Evolutionary conservation across 2,113 vertebrate species (phyloP).

Genomic region (Emydocephalus ijimae): DNA sequence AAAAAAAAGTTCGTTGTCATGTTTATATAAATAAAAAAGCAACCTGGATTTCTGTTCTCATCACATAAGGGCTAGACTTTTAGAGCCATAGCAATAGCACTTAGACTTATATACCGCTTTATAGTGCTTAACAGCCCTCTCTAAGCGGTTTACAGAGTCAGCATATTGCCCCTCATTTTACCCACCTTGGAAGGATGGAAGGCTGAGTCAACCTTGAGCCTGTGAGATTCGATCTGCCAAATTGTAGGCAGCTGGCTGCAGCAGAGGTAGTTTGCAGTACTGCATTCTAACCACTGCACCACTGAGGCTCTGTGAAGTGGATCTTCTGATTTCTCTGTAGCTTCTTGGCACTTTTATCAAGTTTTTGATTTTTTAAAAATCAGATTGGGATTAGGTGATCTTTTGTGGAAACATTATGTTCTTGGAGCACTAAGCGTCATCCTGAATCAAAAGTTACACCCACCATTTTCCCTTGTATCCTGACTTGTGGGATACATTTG

Average conservation of each 20-base stretch:
- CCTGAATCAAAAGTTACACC: conserved; percentile 10
- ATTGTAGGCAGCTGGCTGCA: too few species aligned
- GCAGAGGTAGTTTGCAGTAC: too few species aligned
- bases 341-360: neutral
- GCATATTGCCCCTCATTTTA: too few species aligned
- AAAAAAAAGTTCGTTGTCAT: rapidly evolving
- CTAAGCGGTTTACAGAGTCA: too few species aligned
- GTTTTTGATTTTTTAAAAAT: neutral
- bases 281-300: too few species aligned
- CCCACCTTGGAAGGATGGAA: too few species aligned
- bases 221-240: too few species aligned
- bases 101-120: too few species aligned
- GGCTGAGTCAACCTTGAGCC: too few species aligned
- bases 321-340: neutral
- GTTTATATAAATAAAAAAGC: rapidly evolving
- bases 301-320: neutral
- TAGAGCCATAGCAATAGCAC: neutral
- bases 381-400: neutral
- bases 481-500: too few species aligned
- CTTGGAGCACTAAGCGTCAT: neutral
- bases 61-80: conserved; percentile 22
- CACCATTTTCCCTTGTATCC: neutral
- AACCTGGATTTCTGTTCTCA: conserved; percentile 22
- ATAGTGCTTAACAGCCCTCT: too few species aligned
- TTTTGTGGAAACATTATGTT: neutral